Conservation (phyloP, 2,888 invertebrate species). For the Agrilus biguttatus region DNA sequence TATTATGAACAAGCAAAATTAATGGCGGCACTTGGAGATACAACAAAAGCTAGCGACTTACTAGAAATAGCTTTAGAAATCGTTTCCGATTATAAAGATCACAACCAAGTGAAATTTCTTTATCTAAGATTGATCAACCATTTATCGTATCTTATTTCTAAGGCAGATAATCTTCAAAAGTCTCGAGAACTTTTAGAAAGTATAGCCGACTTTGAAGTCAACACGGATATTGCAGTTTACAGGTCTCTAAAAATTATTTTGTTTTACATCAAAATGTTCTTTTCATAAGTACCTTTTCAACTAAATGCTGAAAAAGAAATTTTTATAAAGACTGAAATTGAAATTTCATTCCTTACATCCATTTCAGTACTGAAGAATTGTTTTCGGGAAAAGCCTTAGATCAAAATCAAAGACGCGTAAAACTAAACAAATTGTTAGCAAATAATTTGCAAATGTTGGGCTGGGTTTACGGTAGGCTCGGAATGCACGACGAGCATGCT, state of each 20-base stretch:
- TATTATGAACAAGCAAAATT: conserved; percentile 28
- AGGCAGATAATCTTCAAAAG: conserved; percentile 33
- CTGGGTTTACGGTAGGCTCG: conserved; percentile 42
- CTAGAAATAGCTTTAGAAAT: conserved; percentile 20
- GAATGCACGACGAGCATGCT: conserved; percentile 37
- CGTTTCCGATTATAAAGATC: conserved; percentile 14
- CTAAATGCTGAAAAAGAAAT: not conserved
- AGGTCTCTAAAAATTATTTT: conserved; percentile 11
- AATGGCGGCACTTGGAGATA: conserved; percentile 16
- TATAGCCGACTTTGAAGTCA: conserved; percentile 25
- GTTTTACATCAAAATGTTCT: not conserved
- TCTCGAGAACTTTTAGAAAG: conserved; percentile 37
- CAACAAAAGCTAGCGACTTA: conserved; percentile 15
- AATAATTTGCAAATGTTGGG: conserved; percentile 49
- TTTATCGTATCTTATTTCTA: conserved; percentile 40
- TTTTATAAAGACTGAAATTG: conserved; percentile 2
- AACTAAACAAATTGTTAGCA: conserved; percentile 42
- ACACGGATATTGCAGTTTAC: conserved; percentile 17
- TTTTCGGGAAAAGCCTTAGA: conserved; percentile 29
- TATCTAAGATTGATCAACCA: conserved; percentile 42
- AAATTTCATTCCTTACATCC: not conserved
- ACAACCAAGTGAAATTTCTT: conserved; percentile 30
- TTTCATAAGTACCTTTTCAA: no score
- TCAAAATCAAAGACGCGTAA: conserved; percentile 31
- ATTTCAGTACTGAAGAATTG: conserved; percentile 36